Evolutionary conservation across 2,113 vertebrate species (phyloP).

Genomic region (Bubo scandiacus): DNA sequence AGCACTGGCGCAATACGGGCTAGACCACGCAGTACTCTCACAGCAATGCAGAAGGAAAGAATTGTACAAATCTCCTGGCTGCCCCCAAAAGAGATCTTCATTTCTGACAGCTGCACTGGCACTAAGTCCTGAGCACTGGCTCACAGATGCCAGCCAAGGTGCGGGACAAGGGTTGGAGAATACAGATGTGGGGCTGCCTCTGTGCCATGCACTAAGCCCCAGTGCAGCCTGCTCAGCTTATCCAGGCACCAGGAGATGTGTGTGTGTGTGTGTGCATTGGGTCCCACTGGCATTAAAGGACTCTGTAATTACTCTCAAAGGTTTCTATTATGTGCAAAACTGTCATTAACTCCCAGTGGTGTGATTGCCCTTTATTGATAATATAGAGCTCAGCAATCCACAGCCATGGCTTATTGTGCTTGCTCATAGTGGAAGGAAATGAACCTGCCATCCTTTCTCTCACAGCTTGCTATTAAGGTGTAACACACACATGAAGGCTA

Average conservation of each 20-base stretch:
- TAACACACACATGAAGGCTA: neutral
- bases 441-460: neutral
- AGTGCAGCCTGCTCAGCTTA: neutral
- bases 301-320: constrained; percentile 25
- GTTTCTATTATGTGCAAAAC: constrained; percentile 15
- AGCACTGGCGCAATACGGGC: accelerated
- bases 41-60: neutral
- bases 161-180: neutral
- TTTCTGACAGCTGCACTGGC: neutral
- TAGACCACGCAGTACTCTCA: neutral
- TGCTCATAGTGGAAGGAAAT: neutral
- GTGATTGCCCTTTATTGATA: constrained; percentile 40
- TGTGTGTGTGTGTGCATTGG: accelerated
- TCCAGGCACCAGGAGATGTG: neutral
- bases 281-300: neutral
- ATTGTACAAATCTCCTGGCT: neutral
- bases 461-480: neutral
- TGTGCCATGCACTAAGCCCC: too few species aligned
- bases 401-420: neutral
- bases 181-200: neutral
- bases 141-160: neutral
- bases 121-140: neutral
- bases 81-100: neutral
- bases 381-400: neutral
- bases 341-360: constrained; percentile 29